Evolutionary conservation across 2,113 vertebrate genomes (phyloP), one percentile per base, ranked within the genome.

Genomic region (Cettia cetti): DNA sequence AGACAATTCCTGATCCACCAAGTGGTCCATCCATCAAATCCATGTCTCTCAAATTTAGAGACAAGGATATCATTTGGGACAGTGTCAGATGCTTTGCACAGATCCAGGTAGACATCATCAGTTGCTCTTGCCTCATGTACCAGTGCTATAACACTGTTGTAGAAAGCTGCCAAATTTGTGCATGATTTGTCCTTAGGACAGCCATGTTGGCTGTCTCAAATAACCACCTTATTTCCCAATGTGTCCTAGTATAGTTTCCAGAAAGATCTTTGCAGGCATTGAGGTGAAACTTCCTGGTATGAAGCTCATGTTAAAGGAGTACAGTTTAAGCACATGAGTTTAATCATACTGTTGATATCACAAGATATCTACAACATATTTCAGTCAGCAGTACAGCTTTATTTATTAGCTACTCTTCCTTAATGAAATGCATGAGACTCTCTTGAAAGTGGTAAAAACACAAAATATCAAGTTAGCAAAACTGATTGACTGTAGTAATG

Each of bases 381-480:
- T 72, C 71, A 52, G 47, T 71, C 59, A 81, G 27, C 37, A 60
- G 16, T 68, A 61, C 20, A 40, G 12, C 13, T 90, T 91, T 82
- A 37, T 75, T 78, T 75, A 50, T 82, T 92, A 91, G 37, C 74
- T 63, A 37, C 40, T 91, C 35, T 96, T 68, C 76, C 39, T 42
- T 94, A 70, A 64, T 76, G 85, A 95, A 75, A 87, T 94, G n/a
- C 68, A 37, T 63, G 63, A 90, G 66, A 86, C 40, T 74, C 44
- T 72, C 86, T 91, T 88, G 70, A 95, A 94, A 95, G 88, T 76
- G 79, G 42, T 97, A 80, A 96, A 94, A 92, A 31, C 39, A 45
- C 79, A 86, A 95, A 97, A 90, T 82, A 57, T 6, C 44, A 95
- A 97, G 91, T 94, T 66, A 96, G 56, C 80, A 64, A 95, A 97